These are phyloP conservation scores for Melanostoma scalare DNA, from an alignment of 2,888 invertebrate genomes.

Conservation along the genomic window DNA sequence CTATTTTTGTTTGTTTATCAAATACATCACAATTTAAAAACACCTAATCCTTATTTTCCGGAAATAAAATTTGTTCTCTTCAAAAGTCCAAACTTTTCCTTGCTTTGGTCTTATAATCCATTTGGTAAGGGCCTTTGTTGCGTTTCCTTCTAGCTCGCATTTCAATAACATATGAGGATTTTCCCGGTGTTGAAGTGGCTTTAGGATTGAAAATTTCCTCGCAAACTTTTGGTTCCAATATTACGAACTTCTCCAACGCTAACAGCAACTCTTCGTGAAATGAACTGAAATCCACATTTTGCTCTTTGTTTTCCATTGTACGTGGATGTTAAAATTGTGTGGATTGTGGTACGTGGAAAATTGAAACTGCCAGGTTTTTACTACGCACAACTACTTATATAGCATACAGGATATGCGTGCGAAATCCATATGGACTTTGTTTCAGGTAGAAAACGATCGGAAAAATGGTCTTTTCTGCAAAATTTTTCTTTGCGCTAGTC, in stretches of 20 bases:
- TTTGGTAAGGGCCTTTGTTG: constrained; percentile 14
- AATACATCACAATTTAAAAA: no score
- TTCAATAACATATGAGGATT: constrained; percentile 15
- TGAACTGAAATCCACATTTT: neutral
- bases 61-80: neutral
- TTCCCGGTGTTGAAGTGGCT: constrained; percentile 34
- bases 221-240: constrained; percentile 41
- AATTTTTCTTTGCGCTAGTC: no score
- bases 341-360: constrained; percentile 1
- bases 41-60: no score
- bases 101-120: constrained; percentile 3
- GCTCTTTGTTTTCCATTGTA: constrained; percentile 13
- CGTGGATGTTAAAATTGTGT: neutral
- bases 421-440: no score
- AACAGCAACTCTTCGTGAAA: constrained; percentile 19
- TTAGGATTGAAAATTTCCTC: constrained; percentile 37
- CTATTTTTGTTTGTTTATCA: no score
- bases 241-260: constrained; percentile 30
- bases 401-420: no score
- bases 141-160: constrained; percentile 38
- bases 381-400: no score
- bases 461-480: no score
- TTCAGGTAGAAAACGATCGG: no score
- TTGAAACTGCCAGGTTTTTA: neutral
- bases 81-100: constrained; percentile 38